Evolutionary conservation across 2,113 vertebrate species (phyloP), one percentile per base, ranked within the genome.

Genomic region (Narcine bancroftii): DNA sequence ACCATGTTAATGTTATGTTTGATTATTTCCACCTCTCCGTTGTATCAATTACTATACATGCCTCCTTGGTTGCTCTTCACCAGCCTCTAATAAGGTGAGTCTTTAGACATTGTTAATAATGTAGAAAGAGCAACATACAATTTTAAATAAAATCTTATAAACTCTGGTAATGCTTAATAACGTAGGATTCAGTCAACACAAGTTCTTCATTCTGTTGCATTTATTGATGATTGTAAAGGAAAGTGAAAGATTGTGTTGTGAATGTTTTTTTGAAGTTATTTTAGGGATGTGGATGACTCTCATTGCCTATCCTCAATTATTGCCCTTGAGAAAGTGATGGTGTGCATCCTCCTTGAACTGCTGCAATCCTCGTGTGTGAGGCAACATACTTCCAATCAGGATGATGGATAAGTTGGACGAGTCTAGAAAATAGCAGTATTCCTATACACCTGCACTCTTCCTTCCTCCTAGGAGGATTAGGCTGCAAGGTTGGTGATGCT

Each of bases 1-100:
- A 99, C 95, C 98, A 99, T 0, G 95, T 97, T 94, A 99, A 99
- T 93, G 97, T 99, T 92, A 99, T 99, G 98, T 99, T 99, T 95
- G 99, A 99, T 96, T 99, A 99, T 95, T 99, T 99, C 95, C 98
- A 99, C 95, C 97, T 99, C 92, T 98, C 98, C 29, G 98, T 99
- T 94, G 96, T 99, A 93, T 99, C 99, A 0, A 95, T 99, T 93
- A 96, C 96, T 93, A 95, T 99, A 93, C 99, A 99, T 92, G 98
- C 97, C 60, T 99, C 98, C 83, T 95, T 99, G 94, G 98, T 99
- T 95, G 98, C 99, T 53, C 96, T 99, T 93, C 99, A 99, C 95
- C 99, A 99, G 93, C 98, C 99, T 71, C 96, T 99, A 76, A 99
- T 99, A 95, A 99, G 98, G 99, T 99, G 94, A 96, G 93, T 42